Evolutionary conservation across 2,797 vertebrate genomes (phyloP).

Genomic region (Parauchenoglanis punctatus): DNA sequence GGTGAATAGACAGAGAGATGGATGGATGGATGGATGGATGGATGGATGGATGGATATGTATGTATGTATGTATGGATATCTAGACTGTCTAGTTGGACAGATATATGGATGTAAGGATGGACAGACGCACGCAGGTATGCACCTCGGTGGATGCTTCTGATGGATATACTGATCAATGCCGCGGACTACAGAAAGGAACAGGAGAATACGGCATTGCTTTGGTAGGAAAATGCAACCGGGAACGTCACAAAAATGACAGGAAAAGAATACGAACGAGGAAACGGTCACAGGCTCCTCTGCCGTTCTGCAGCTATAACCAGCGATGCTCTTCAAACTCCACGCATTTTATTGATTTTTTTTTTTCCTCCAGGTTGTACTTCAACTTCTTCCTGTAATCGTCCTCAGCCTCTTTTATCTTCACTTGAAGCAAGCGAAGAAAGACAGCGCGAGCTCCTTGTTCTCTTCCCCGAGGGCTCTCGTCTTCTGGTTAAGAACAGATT

Average conservation of each 20-base stretch:
- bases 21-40: background rate
- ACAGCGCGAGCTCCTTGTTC: background rate
- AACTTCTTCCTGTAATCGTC: background rate
- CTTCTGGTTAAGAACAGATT: background rate
- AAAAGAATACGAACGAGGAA: background rate
- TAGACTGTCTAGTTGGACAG: background rate
- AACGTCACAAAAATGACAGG: background rate
- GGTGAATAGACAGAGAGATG: background rate
- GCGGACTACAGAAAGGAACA: background rate
- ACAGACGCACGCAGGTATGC: background rate
- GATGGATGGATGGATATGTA: background rate
- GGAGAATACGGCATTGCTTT: background rate
- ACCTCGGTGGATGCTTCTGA: background rate
- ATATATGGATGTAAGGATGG: background rate
- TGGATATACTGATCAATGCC: background rate
- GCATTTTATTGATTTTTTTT: background rate
- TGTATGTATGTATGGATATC: background rate
- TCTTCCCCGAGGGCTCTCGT: background rate
- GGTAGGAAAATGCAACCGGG: too few relatives aligned
- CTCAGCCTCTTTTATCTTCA: background rate
- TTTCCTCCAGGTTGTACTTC: background rate
- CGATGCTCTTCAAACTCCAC: background rate
- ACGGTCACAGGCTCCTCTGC: background rate
- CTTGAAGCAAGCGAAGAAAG: background rate
- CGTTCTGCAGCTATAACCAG: background rate